Base-by-base conservation (phyloP, 1,140 invertebrate species). In the Cheumatopsyche charites region DNA sequence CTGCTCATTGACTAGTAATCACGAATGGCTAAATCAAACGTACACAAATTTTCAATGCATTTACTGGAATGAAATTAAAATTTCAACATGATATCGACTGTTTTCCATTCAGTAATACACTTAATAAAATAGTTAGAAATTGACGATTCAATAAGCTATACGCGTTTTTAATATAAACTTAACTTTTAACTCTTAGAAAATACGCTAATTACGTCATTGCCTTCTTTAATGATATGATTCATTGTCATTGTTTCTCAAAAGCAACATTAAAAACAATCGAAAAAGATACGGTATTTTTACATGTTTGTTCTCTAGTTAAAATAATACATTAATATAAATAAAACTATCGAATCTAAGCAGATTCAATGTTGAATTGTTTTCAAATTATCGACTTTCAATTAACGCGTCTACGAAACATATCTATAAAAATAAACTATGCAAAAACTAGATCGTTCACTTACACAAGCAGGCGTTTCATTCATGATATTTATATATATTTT, bases 381-480 rank as follows among this genome's bases (percentile, higher is more conserved):
- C 15, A 52, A 1, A 17, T 17, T 52, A 17, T 13, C 47, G 19
- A 52, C 19, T n/a, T 45, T 45, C 43, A 45, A 52, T 17, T 4
- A 36, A 36, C 29, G 29, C 29, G 9, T 9, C 29, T 36, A 36
- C 29, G 9, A 36, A 36, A 36, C 29, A 12, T 12, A 62, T 62
- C 62, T 65, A 65, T 65, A 65, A 65, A 65, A 65, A 65, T 65
- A 65, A 65, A 65, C 62, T 65, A 65, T 65, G 62, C 62, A 65
- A 65, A 36, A 36, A 65, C 29, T 65, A 65, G 41, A 43, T 65
- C 62, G n/a, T 65, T 65, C 62, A 65, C 62, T 42, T 65, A 65
- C 62, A 65, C 62, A 65, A 65, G 62, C 62, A 65, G 62, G 62
- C 62, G 21, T 17, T 65, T 65, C 41, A 42, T 65, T 42, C 62